These are phyloP conservation scores for Rynchops niger DNA, from an alignment of 2,113 vertebrate species.

Conservation along the genomic window DNA sequence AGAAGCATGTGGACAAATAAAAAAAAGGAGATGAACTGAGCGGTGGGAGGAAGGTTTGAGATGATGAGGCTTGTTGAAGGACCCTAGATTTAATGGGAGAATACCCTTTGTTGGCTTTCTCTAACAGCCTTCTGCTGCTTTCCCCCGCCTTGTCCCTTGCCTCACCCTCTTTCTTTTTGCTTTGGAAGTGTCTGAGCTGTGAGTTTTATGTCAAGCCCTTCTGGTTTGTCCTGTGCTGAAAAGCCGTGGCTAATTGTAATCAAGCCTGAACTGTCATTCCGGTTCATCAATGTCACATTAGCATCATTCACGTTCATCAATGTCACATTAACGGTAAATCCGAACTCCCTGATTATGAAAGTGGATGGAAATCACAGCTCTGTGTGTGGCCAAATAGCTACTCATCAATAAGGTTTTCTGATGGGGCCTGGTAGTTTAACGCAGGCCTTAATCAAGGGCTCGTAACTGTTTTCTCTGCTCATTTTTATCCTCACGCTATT, in stretches of 20 bases:
- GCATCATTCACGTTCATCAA: slow-evolving; percentile 81
- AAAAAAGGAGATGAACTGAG: not conserved
- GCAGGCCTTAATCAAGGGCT: slow-evolving; percentile 74
- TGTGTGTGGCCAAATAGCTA: slow-evolving; percentile 79
- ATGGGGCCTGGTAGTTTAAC: slow-evolving; percentile 69
- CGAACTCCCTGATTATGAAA: slow-evolving; percentile 86
- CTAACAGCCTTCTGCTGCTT: not conserved
- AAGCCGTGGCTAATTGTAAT: slow-evolving; percentile 88
- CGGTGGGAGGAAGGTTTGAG: not conserved
- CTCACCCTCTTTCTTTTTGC: slow-evolving; percentile 1
- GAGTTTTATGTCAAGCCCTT: not conserved
- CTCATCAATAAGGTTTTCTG: slow-evolving; percentile 75
- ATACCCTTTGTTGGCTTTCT: not conserved
- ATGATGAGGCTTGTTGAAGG: rapidly evolving
- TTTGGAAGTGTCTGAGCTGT: not conserved
- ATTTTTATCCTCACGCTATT: slow-evolving; percentile 11
- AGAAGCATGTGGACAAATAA: not conserved
- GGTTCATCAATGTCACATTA: slow-evolving; percentile 87
- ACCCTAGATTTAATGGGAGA: not conserved
- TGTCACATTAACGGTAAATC: slow-evolving; percentile 87
- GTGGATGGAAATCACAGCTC: slow-evolving; percentile 84
- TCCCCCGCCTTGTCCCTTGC: not conserved
- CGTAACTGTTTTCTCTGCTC: slow-evolving; percentile 39
- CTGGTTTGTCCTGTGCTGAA: slow-evolving; percentile 23
- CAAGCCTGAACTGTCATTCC: slow-evolving; percentile 81